Base-by-base conservation (phyloP, 2,113 vertebrate species). In the Ailurus styani region DNA sequence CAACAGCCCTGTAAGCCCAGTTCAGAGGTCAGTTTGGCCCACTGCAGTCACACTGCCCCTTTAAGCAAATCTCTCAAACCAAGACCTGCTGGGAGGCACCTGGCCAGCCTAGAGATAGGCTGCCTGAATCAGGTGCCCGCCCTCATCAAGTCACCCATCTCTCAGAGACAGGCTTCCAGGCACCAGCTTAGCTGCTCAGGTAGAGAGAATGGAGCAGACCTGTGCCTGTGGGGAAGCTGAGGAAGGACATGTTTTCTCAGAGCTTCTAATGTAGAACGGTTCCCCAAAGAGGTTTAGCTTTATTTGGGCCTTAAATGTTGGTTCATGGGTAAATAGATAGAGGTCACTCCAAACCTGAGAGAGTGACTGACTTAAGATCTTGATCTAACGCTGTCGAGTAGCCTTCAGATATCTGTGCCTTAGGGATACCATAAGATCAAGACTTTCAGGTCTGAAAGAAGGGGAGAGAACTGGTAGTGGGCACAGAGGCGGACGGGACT, bases 61-160 rank as follows among this genome's bases (percentile, higher is more conserved):
- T 54, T 57, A 97, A 60, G 27, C 72, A 97, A 89, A 83, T 79
- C n/a, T 86, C 34, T 70, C 54, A 95, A 77, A 95, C 29, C 57
- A 55, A 68, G 27, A 90, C 6, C 31, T 3, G 7, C 13, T 68
- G 27, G 3, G 0, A 29, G 62, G 10, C 29, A 72, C 42, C 84
- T 92, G 47, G 8, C 21, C 57, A 66, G 4, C 66, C 72, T 78
- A 14, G 3, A 93, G 29, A 55, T 5, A 68, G 78, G 31, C 50
- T 77, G 5, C 9, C 13, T 3, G 13, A 47, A 55, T 72, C 40
- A 72, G 34, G 12, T 87, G 13, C 37, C 45, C 55, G 29, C 57
- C 4, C 2, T 57, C 5, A 2, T 66, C 77, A 25, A 77, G 6
- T 45, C 17, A 62, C 25, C 42, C 15, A 8, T 2, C 81, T 88